phyloP scores from a whole-genome alignment of 92 coral and sea anemone species.

The Nematostella vectensis region DNA sequence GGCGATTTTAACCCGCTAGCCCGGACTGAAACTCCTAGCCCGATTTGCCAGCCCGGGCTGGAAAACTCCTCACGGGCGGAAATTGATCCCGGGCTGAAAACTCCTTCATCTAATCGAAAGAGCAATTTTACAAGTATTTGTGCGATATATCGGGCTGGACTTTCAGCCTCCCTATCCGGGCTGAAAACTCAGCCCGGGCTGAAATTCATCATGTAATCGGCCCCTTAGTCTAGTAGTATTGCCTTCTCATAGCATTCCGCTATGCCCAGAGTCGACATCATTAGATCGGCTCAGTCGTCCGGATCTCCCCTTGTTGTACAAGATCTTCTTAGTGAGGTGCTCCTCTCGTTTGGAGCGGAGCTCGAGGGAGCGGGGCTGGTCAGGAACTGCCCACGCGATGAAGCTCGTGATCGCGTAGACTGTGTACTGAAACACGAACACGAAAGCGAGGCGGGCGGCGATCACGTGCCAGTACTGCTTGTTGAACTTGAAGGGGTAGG shows the following conservation, averaged over 20 bases:
- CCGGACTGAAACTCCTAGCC: too few relatives aligned
- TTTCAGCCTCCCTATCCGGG: too few relatives aligned
- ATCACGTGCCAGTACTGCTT: constrained; percentile 77
- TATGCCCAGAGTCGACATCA: constrained; percentile 20
- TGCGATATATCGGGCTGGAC: too few relatives aligned
- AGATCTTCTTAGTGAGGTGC: constrained; percentile 16
- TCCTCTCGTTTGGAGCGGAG: constrained; percentile 57
- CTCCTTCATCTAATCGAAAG: too few relatives aligned
- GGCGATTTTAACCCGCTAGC: too few relatives aligned
- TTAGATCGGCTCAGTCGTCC: not conserved
- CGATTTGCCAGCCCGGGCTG: too few relatives aligned
- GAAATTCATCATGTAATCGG: too few relatives aligned
- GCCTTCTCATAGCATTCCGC: constrained; percentile 14
- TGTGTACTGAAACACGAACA: constrained; percentile 67
- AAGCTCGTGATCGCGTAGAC: constrained; percentile 51
- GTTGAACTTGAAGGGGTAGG: constrained; percentile 38
- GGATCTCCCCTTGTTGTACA: constrained; percentile 6
- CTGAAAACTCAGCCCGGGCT: too few relatives aligned
- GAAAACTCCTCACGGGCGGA: too few relatives aligned
- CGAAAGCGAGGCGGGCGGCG: constrained; percentile 83
- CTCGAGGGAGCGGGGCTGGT: constrained; percentile 52
- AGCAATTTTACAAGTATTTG: too few relatives aligned
- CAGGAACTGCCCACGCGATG: constrained; percentile 73
- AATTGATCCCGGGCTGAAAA: too few relatives aligned
- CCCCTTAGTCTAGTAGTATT: too few relatives aligned